Conservation (phyloP, 2,888 invertebrate species). For the Peribatodes rhomboidaria region DNA sequence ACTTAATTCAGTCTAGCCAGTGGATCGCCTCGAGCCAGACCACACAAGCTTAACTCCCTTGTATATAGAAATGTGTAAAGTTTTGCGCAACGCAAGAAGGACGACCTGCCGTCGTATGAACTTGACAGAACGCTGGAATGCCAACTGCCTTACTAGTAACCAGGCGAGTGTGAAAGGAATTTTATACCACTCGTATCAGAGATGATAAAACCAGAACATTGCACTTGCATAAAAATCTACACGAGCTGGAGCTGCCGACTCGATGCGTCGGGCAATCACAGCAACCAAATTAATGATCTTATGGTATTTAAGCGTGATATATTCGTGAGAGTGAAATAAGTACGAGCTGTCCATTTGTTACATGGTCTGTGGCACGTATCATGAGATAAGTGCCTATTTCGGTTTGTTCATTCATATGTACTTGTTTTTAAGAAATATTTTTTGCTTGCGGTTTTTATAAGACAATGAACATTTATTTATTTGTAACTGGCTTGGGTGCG, state of each 20-base stretch:
- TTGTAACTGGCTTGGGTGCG: constrained; percentile 21
- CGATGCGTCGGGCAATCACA: no score
- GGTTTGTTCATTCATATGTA: constrained; percentile 33
- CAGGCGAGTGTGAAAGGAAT: constrained; percentile 67
- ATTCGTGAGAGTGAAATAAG: not conserved
- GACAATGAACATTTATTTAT: constrained; percentile 28
- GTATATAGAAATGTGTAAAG: constrained; percentile 19
- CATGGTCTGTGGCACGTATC: constrained; percentile 1
- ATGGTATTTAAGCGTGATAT: not conserved
- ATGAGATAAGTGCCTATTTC: constrained; percentile 42
- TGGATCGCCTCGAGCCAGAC: not conserved
- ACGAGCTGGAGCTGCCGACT: no score
- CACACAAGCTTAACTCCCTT: not conserved
- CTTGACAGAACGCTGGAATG: constrained; percentile 64
- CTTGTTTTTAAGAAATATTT: constrained; percentile 8
- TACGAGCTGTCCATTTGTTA: not conserved
- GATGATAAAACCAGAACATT: no score
- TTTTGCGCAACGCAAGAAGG: constrained; percentile 42
- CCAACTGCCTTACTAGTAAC: constrained; percentile 69
- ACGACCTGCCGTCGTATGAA: constrained; percentile 46
- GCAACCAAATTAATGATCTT: no score
- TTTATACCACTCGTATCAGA: constrained; percentile 18
- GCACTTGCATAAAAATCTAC: no score
- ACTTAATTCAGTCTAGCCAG: not conserved
- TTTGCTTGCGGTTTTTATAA: constrained; percentile 13